Percentiles rank a stretch among this genome's conserved stretches.
These are phyloP conservation scores for Eilema griseolum DNA, from an alignment of 2,888 invertebrate species.

Conservation along the genomic window DNA sequence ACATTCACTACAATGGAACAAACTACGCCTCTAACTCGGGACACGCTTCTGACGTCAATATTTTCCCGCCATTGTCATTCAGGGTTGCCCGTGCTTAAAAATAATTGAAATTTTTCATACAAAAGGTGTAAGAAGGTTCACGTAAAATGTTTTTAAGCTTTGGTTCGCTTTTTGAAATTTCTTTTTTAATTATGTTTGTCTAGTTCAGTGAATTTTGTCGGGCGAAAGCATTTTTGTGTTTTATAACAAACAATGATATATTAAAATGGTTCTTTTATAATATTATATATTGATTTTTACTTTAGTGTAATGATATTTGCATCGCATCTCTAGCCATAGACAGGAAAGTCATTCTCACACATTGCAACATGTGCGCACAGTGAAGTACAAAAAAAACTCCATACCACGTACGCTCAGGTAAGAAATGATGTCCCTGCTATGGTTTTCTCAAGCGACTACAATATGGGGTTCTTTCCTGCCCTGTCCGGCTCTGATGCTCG, in stretches of 20 bases:
- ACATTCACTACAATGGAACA: conserved; percentile 42
- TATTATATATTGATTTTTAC: background rate
- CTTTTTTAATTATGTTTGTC: conserved; percentile 18
- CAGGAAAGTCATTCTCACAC: no score
- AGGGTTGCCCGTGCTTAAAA: conserved; percentile 59
- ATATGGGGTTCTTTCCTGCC: no score
- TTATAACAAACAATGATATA: background rate
- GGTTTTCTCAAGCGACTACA: no score
- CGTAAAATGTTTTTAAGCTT: conserved; percentile 15
- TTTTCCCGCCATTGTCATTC: conserved; percentile 68
- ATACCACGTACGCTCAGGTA: no score
- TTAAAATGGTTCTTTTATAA: background rate
- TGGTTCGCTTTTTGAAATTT: conserved; percentile 23
- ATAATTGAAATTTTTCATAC: conserved; percentile 18
- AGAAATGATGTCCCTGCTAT: no score
- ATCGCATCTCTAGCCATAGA: no score
- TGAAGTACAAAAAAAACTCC: no score
- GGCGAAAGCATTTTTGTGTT: background rate
- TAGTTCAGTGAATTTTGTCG: conserved; percentile 2
- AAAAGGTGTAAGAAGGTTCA: conserved; percentile 5
- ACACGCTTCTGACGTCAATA: conserved; percentile 63
- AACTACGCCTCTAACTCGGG: conserved; percentile 35
- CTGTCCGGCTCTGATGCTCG: no score
- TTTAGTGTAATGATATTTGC: no score
- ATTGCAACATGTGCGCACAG: no score